Evolutionary conservation across 2,797 vertebrate genomes (phyloP), one percentile per base, ranked within the genome.

Genomic region (Intellagama lesueurii): DNA sequence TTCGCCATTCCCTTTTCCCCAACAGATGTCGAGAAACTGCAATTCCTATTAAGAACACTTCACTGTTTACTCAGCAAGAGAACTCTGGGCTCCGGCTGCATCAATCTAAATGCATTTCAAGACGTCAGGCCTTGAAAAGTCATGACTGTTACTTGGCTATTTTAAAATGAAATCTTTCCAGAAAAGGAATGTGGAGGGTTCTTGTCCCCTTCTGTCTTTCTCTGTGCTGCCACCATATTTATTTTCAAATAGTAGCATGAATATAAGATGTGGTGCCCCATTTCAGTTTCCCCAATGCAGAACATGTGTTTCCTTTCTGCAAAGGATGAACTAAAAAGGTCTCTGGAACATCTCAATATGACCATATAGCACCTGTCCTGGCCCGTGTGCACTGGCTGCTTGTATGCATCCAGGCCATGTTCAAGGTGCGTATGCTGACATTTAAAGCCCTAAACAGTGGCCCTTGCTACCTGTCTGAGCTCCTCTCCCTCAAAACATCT

Each of bases 1-100:
- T 97, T 96, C 96, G 91, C 96, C 96, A 94, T 97, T 97, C 97
- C 96, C 96, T 97, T 97, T 97, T 97, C 97, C 97, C 97, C 95
- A 97, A 97, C 97, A 98, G 97, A 98, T 98, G 97, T 98, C 90
- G 96, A 97, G 97, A 97, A 97, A 97, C 96, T 96, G 97, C 97
- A 96, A 96, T 97, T 97, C 97, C 97, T 98, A 97, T 98, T 98
- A 97, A 97, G 97, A 97, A 97, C 96, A 97, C 97, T 97, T 97
- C 96, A 96, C 97, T 97, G 97, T 97, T 97, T 97, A 96, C 97
- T 97, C 96, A 97, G 97, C 96, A 96, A 96, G 96, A 96, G 97
- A 97, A 97, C 96, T 95, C 94, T 96, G 95, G 95, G 94, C 96
- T 95, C 92, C 90, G 96, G 92, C 96, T 96, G 97, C 96, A 97